phyloP scores from a whole-genome alignment of 2,888 invertebrate genomes.

The Aethes cnicana region DNA sequence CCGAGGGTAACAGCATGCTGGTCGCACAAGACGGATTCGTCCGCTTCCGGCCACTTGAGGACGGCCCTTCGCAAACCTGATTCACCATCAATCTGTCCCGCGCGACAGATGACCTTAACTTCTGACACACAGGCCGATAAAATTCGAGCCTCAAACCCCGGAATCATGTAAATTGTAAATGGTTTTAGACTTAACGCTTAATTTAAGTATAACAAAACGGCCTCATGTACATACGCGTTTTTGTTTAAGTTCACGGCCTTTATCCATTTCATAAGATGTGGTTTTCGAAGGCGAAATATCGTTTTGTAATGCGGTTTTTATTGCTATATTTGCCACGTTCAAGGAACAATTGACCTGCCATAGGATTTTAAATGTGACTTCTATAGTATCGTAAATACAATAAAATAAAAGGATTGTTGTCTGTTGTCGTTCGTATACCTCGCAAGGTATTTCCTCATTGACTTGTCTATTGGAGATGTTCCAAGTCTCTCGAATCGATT shows the following conservation, averaged over 20 bases:
- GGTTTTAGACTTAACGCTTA: conserved; percentile 59
- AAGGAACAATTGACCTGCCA: background rate
- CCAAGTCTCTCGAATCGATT: background rate
- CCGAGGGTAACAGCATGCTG: conserved; percentile 87
- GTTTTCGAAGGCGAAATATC: conserved; percentile 31
- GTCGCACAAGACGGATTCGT: conserved; percentile 96
- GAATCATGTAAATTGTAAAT: conserved; percentile 67
- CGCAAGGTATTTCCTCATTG: conserved; percentile 9
- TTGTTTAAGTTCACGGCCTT: conserved; percentile 51
- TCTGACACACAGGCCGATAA: conserved; percentile 50
- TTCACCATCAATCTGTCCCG: conserved; percentile 67
- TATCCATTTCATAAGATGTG: conserved; percentile 41
- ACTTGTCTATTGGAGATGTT: conserved; percentile 1
- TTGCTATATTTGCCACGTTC: background rate
- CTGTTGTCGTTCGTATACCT: conserved; percentile 20
- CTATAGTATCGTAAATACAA: background rate
- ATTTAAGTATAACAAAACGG: conserved; percentile 55
- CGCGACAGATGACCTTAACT: conserved; percentile 67
- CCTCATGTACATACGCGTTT: conserved; percentile 75
- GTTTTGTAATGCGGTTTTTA: conserved; percentile 18
- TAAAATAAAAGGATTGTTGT: conserved; percentile 2
- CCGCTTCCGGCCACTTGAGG: conserved; percentile 89
- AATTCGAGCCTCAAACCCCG: conserved; percentile 33
- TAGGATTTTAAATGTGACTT: conserved; percentile 7
- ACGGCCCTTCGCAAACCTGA: conserved; percentile 76